phyloP scores from a whole-genome alignment of 2,888 invertebrate genomes.

The Entomobrya proxima region DNA sequence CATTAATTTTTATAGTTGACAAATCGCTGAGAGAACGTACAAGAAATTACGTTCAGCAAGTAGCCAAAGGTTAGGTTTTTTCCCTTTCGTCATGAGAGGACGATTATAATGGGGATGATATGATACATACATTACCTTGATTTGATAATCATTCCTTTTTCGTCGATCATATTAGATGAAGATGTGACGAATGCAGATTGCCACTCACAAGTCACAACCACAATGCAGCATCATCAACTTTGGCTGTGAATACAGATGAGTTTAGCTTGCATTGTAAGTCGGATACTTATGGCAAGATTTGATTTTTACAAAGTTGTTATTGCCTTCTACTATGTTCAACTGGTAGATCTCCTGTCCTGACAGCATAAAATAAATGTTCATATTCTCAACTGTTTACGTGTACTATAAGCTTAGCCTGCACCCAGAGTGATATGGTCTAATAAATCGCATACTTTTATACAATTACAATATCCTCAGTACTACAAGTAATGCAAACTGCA shows the following conservation, averaged over 20 bases:
- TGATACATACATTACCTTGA: conserved; percentile 37
- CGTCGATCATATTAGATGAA: conserved; percentile 40
- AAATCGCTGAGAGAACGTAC: conserved; percentile 22
- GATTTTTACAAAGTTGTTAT: no score
- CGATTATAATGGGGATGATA: background rate
- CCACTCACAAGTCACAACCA: background rate
- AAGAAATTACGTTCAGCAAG: background rate
- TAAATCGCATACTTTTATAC: no score
- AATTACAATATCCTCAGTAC: no score
- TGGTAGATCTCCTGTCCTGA: no score
- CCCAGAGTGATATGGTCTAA: no score
- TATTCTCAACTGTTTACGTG: no score
- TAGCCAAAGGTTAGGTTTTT: background rate
- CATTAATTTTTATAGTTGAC: conserved; percentile 43
- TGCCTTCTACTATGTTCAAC: no score
- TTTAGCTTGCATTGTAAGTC: background rate
- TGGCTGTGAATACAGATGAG: conserved; percentile 48
- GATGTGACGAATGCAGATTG: conserved; percentile 43
- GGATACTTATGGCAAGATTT: background rate
- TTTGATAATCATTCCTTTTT: conserved; percentile 47
- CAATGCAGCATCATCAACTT: background rate
- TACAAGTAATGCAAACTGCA: background rate
- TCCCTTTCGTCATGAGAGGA: background rate
- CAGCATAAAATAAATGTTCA: no score
- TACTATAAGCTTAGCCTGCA: no score